phyloP scores from a whole-genome alignment of 2,797 vertebrate species.

The Urosaurus nigricauda region DNA sequence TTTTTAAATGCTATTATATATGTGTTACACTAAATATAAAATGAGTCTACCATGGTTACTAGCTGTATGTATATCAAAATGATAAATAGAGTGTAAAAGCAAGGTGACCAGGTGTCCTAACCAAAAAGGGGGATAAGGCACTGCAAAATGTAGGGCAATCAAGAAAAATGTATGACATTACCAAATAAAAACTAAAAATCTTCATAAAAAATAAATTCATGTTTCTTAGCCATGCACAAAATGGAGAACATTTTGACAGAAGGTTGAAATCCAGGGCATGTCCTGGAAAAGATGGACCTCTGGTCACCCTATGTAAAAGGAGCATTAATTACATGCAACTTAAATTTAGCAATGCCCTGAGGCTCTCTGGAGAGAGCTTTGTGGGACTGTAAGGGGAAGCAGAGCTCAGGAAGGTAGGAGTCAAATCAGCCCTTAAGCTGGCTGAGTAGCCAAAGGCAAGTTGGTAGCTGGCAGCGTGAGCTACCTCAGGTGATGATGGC shows the following conservation, averaged over 20 bases:
- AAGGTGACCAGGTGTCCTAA: no score
- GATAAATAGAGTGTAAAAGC: background rate
- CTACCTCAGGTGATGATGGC: background rate
- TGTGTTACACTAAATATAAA: background rate
- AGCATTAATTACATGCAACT: background rate
- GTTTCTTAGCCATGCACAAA: no score
- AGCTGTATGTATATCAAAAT: background rate
- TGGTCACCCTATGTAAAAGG: background rate
- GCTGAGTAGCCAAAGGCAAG: background rate
- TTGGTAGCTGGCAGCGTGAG: background rate
- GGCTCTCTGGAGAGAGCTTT: background rate
- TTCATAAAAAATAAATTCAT: no score
- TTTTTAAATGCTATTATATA: background rate
- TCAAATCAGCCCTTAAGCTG: background rate
- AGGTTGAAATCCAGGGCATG: no score
- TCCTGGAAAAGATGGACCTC: no score
- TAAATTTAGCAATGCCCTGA: background rate
- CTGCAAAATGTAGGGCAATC: no score
- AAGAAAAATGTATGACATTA: no score
- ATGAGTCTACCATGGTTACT: background rate
- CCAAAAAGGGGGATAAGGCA: no score
- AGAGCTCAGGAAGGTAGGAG: background rate
- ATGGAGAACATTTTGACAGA: no score
- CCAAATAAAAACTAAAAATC: no score
- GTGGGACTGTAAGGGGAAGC: no score